Evolutionary conservation across 30 jellyfish, hydroid and myxozoan genomes (phyloP).

Genomic region (Turritopsis dohrnii): DNA sequence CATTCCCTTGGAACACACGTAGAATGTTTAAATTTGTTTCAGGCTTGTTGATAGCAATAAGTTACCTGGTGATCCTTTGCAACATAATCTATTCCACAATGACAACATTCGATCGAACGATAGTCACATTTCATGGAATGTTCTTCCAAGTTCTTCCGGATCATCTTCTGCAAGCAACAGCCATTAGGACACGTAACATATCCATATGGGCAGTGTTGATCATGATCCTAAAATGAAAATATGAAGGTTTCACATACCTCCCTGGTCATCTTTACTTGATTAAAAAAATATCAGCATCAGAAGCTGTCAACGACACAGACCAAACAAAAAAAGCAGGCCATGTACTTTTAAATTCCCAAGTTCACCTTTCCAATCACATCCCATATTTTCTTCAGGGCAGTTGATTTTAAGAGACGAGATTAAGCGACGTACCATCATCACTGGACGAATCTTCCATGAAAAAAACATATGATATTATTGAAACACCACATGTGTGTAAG

Average conservation of each 20-base stretch:
- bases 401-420: not conserved
- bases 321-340: too few species aligned
- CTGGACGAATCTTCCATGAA: not conserved
- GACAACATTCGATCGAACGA: not conserved
- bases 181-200: not conserved
- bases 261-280: too few species aligned
- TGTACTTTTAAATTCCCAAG: not conserved
- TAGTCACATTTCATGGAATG: not conserved
- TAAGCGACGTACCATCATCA: not conserved
- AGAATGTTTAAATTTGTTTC: too few species aligned
- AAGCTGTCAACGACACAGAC: too few species aligned
- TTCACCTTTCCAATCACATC: not conserved
- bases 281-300: too few species aligned
- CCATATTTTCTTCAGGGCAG: not conserved
- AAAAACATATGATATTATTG: too few species aligned
- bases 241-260: too few species aligned
- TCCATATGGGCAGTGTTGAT: not conserved
- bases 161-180: not conserved
- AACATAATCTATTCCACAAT: not conserved
- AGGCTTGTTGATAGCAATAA: too few species aligned
- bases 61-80: not conserved
- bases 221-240: not conserved
- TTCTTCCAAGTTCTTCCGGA: not conserved
- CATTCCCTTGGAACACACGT: too few species aligned
- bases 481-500: too few species aligned